A percentile compares a stretch with the other conserved stretches of the same genome.
These are phyloP conservation scores for Rhinella marina DNA, from an alignment of 2,797 vertebrate genomes.

Conservation along the genomic window DNA sequence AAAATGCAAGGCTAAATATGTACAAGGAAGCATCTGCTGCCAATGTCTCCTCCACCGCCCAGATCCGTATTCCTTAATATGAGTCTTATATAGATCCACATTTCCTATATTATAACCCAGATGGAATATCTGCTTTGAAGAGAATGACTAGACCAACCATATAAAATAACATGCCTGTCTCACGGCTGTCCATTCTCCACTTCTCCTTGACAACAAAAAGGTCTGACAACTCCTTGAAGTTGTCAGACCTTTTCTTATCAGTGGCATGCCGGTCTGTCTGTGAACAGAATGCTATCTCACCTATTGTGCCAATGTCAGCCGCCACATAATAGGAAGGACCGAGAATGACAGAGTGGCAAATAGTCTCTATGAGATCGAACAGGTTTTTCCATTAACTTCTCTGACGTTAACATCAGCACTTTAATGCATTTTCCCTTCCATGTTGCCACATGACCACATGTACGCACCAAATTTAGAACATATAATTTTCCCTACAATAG, in stretches of 20 bases:
- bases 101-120: not conserved
- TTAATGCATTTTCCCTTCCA: not conserved
- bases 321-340: not conserved
- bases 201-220: too few relatives aligned
- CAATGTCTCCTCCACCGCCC: too few relatives aligned
- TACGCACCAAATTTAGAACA: too few relatives aligned
- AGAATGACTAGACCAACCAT: not conserved
- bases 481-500: too few relatives aligned
- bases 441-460: not conserved
- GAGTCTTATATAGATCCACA: not conserved
- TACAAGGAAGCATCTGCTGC: too few relatives aligned
- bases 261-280: not conserved
- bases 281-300: not conserved
- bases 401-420: not conserved
- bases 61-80: not conserved
- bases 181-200: not conserved
- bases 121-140: not conserved
- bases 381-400: not conserved
- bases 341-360: not conserved
- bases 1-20: too few relatives aligned
- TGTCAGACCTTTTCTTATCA: conserved; percentile 27
- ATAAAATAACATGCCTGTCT: not conserved
- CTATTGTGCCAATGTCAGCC: not conserved
- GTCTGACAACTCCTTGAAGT: not conserved
- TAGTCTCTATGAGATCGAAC: not conserved